Evolutionary conservation across 2,797 vertebrate species (phyloP).

Genomic region (Myotis planiceps): DNA sequence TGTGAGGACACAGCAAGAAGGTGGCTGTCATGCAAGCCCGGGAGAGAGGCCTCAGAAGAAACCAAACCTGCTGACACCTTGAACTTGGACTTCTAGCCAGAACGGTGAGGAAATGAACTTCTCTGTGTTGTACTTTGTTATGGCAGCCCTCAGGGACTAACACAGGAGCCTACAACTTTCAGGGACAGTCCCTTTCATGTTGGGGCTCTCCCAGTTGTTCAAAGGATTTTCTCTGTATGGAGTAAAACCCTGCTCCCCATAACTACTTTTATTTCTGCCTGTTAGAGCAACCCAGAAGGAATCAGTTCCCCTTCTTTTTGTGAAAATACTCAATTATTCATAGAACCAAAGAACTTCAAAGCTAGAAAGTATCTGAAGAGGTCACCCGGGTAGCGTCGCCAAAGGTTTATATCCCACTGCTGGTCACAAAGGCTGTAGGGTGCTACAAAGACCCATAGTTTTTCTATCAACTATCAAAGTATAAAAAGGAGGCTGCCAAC

Average conservation of each 20-base stretch:
- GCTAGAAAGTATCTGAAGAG: not conserved
- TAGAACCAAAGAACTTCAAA: constrained; percentile 22
- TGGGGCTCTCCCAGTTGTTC: not conserved
- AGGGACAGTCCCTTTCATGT: not conserved
- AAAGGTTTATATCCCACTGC: not conserved
- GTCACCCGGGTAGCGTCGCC: accelerated
- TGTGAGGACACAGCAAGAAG: not conserved
- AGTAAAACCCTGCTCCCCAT: not conserved
- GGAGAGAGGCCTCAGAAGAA: not conserved
- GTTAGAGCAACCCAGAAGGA: not conserved
- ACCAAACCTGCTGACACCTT: not conserved
- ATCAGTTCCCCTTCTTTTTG: not conserved
- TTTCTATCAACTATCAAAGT: not conserved
- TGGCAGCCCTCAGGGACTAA: not conserved
- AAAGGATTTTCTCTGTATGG: not conserved
- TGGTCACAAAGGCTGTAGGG: not conserved
- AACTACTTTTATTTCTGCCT: not conserved
- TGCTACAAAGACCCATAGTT: not conserved
- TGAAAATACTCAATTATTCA: not conserved
- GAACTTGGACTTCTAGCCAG: not conserved
- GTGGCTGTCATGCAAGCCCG: not conserved
- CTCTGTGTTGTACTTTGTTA: too few relatives aligned
- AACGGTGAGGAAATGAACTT: not conserved
- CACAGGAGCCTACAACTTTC: not conserved
- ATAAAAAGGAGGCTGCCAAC: not conserved